Evolutionary conservation across 1,140 invertebrate genomes (phyloP), one percentile per base, ranked within the genome.

Genomic region (Drosophila equinoxialis): DNA sequence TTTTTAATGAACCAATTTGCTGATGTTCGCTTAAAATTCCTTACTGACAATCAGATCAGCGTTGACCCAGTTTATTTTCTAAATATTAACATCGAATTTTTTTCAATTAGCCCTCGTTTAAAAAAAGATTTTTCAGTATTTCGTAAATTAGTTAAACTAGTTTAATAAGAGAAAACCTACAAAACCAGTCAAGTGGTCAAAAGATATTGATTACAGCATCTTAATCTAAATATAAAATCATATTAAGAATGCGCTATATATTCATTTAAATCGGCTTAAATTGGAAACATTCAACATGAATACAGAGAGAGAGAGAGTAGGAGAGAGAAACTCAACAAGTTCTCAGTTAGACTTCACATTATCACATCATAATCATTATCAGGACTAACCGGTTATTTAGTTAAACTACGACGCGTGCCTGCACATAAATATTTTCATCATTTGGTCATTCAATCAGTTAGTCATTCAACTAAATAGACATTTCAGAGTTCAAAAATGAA

Each of bases 381-480:
- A 51, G 45, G 45, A 51, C 17, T 51, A 51, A 51, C 45, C 45
- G 45, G 45, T 51, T 51, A 48, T 48, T 51, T 39, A 3, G 37
- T 39, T 39, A 13, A 11, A 13, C 37, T 39, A 11, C 37, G 45
- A 20, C 17, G 17, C 20, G 17, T 51, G 17, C 7, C 17, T 11
- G 20, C 17, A 51, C 14, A 48, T 48, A 48, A 17, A 51, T 51
- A 51, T 23, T 51, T 20, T 10, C 11, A 51, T 11, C 17, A 51
- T 51, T 51, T 7, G 17, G 6, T 51, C 45, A 51, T 23, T 51
- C 45, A 20, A 23, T 51, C 45, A 23, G 17, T 51, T 23, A 11
- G 7, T 51, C 45, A 51, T 51, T 51, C 45, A 51, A 51, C 45
- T 51, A 51, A 51, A 51, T 51, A 51, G 17, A 51, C 17, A 51